Evolutionary conservation across 1,140 invertebrate species (phyloP), one percentile per base, ranked within the genome.

Genomic region (Trichoplusia ni): DNA sequence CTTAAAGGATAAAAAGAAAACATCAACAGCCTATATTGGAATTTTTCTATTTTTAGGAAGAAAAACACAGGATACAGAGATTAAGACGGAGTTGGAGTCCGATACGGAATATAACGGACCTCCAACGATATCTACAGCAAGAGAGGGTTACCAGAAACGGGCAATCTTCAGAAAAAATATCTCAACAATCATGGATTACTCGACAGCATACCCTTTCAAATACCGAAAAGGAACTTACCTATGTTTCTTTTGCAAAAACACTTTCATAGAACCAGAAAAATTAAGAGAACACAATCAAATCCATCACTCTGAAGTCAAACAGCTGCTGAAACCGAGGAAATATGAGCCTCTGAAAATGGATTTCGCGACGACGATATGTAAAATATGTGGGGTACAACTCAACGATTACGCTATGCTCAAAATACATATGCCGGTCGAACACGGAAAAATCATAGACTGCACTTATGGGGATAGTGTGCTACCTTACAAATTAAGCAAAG

Each of bases 31-130:
- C 77, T 84, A 79, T 81, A 86, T 85, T 66, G 76, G 81, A 71
- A 37, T 87, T 89, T 89, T 89, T 87, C 79, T 89, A 87, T 89
- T 89, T 89, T 87, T 89, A 89, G 86, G 86, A 79, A 79, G 75
- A 72, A 82, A 81, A 71, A 61, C 63, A 6, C 27, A 51, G 65
- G 81, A 77, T 31, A 64, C 71, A 69, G 29, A 72, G 35, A 74
- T 78, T 61, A 82, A 79, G 63, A 6, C 16, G 1, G 64, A 74
- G 77, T 65, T 74, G 74, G 81, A 77, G 65, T 69, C 61, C 47
- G 76, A 67, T 46, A 37, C 66, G 35, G 70, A 70, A 42, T 79
- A 75, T 67, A 73, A 64, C 33, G 38, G 33, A 56, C 27, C 44
- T 49, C 44, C 21, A 19, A 35, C 62, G 18, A 58, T 44, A 21